Conservation (phyloP, 2,888 invertebrate genomes). For the Pheosia tremula region DNA sequence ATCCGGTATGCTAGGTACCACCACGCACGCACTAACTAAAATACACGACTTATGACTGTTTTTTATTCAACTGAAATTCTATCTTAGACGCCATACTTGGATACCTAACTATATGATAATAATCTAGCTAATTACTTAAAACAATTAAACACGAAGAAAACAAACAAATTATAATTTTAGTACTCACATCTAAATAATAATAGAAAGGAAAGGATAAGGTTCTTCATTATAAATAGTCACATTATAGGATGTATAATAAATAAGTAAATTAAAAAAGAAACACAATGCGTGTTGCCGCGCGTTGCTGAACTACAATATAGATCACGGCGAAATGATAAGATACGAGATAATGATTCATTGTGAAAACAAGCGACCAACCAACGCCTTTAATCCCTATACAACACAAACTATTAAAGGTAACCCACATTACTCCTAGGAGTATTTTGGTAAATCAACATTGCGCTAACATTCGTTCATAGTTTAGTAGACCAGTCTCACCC, state of each 20-base stretch:
- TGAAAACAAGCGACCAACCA: slow-evolving; percentile 43
- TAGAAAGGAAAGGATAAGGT: slow-evolving; percentile 31
- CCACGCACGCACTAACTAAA: slow-evolving; percentile 54
- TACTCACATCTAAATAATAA: slow-evolving; percentile 58
- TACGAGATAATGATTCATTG: slow-evolving; percentile 64
- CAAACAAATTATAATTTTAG: background rate
- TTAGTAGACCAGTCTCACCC: too few species aligned
- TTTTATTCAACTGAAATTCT: background rate
- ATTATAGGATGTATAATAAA: slow-evolving; percentile 35
- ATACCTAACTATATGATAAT: background rate
- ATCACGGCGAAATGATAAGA: slow-evolving; percentile 64
- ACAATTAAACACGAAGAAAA: background rate
- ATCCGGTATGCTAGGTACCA: slow-evolving; percentile 80
- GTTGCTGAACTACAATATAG: slow-evolving; percentile 52
- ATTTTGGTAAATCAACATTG: too few species aligned
- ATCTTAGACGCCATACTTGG: background rate
- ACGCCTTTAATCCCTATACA: slow-evolving; percentile 1
- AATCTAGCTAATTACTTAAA: background rate
- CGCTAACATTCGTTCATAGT: too few species aligned
- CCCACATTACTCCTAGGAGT: too few species aligned
- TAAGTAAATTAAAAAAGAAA: slow-evolving; percentile 40
- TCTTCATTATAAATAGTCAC: slow-evolving; percentile 47
- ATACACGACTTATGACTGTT: background rate
- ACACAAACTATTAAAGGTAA: background rate
- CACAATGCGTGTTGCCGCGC: slow-evolving; percentile 45